Base-by-base conservation (phyloP, 2,113 vertebrate genomes). In the Peromyscus maniculatus region DNA sequence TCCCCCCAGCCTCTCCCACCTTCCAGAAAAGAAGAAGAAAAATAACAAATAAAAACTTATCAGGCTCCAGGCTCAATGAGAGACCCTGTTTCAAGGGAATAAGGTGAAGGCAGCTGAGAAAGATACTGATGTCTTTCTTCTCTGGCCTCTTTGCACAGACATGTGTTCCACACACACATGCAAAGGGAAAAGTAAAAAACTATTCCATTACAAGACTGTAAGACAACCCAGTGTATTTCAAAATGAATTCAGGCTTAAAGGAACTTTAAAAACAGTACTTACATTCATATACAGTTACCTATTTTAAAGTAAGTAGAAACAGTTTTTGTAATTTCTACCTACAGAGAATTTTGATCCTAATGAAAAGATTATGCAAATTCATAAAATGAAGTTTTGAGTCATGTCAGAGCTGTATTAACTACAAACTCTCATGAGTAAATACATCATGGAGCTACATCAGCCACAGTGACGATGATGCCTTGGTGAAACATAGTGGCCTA, bases 351-450 rank as follows among this genome's bases (percentile, higher is more conserved):
- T 86, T 92, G 39, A 57, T 90, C 93, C 89, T 91, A 31, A 52
- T 88, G 39, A 92, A 71, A 91, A 33, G 72, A 22, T 66, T 11
- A 15, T 21, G 15, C 19, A 88, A 55, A 19, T n/a, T 82, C 57
- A 93, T 87, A n/a, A 80, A n/a, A 46, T 75, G 21, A 94, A 74
- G 36, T 72, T 94, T 59, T 74, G 79, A 95, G 84, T 95, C 31
- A 74, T 64, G 46, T 7, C 77, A 78, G 59, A 92, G 62, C 89
- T 97, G 89, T 86, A 16, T 26, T 79, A 86, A 39, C 26, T 62
- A 46, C 88, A 93, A 66, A 16, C 55, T 83, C 17, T 92, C 55
- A 43, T 74, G 90, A 64, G 22, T 94, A 12, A 92, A 46, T 86
- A 33, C 16, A 67, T 36, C 69, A 62, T 64, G 77, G 7, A 87